Percentiles rank a stretch among this genome's conserved stretches.
Evolutionary conservation across 1,140 invertebrate genomes (phyloP).

Genomic region (Pseudomyrmex dendroicus): DNA sequence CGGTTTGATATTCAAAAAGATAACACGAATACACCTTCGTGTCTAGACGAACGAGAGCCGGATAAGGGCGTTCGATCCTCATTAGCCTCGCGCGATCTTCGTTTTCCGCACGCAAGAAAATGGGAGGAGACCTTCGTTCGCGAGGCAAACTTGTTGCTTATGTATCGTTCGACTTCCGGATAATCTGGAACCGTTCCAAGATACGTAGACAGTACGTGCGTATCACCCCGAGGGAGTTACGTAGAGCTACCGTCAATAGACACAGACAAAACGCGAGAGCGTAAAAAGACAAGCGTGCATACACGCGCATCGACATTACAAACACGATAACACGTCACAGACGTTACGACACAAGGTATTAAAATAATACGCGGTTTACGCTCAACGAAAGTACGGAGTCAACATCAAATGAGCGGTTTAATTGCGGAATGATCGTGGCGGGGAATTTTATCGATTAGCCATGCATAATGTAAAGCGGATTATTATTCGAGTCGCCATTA

Average conservation of each 20-base stretch:
- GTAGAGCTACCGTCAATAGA: background rate
- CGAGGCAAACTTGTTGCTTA: slow-evolving; percentile 78
- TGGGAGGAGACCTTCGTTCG: background rate
- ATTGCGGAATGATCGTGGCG: background rate
- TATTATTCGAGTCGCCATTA: slow-evolving; percentile 24
- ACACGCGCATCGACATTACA: background rate
- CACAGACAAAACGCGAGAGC: background rate
- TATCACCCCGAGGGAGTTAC: background rate
- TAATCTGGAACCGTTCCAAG: slow-evolving; percentile 76
- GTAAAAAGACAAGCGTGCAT: background rate
- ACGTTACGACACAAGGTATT: too few relatives aligned
- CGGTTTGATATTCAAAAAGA: background rate
- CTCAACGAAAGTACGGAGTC: background rate
- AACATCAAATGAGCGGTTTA: background rate
- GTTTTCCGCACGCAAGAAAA: slow-evolving; percentile 12
- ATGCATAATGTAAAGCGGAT: slow-evolving; percentile 2
- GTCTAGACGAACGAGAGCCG: background rate
- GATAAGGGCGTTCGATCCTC: background rate
- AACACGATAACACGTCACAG: background rate
- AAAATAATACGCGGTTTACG: too few relatives aligned
- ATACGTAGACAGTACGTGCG: slow-evolving; percentile 21
- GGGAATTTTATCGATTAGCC: slow-evolving; percentile 13
- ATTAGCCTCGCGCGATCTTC: background rate
- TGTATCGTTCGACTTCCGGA: slow-evolving; percentile 59
- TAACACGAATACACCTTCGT: background rate